Evolutionary conservation across 2,113 vertebrate species (phyloP).

Genomic region (Leiothrix lutea): DNA sequence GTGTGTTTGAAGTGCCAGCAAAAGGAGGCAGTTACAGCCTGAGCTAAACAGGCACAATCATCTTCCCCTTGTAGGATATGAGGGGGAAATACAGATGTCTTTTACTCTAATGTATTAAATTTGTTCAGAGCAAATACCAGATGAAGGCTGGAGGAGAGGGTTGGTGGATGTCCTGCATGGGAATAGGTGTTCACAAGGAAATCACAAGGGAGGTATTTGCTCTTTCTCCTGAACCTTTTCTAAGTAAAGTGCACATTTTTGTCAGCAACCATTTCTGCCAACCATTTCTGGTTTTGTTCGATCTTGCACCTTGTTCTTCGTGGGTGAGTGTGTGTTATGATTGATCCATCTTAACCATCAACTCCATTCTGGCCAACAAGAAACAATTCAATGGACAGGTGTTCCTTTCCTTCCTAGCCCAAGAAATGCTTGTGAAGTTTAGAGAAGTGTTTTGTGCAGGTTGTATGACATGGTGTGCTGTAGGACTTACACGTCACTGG

Average conservation of each 20-base stretch:
- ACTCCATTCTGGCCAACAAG: neutral
- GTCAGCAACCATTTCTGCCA: neutral
- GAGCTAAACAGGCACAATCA: accelerated
- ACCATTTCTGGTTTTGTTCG: neutral
- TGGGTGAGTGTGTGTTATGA: neutral
- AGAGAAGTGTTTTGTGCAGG: neutral
- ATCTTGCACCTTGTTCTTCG: neutral
- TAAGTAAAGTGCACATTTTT: neutral
- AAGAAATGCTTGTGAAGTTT: neutral
- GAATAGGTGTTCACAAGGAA: neutral
- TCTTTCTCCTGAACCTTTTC: neutral
- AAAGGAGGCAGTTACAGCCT: neutral
- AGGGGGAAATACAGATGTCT: neutral
- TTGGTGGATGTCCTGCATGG: neutral
- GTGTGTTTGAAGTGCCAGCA: accelerated
- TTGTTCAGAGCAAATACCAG: neutral
- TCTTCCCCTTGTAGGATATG: neutral
- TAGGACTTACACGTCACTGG: neutral
- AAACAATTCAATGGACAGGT: neutral
- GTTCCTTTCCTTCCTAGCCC: neutral
- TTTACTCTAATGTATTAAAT: neutral
- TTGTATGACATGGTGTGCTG: neutral
- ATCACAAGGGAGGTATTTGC: neutral
- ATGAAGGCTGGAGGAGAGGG: neutral
- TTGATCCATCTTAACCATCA: neutral